Percentiles rank a stretch among this genome's conserved stretches.
Evolutionary conservation across 37 sponge, comb jelly and placozoan genomes (phyloP).

Genomic region (Cliona cf. orientalis): DNA sequence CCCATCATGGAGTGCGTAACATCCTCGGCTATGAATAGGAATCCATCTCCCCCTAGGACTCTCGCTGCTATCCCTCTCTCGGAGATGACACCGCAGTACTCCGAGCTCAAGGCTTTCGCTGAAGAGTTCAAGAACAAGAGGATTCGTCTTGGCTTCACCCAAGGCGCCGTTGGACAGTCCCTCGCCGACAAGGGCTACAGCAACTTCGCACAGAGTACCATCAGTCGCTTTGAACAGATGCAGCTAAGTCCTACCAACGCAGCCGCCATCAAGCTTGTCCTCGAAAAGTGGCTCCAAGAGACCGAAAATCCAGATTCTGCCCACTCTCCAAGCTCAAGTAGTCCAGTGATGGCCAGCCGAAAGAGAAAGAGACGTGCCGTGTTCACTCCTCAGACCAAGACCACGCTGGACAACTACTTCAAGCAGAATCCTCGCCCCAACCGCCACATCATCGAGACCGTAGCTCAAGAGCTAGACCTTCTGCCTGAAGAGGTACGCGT

Average conservation of each 20-base stretch:
- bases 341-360: slow-evolving; percentile 32
- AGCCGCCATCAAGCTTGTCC: slow-evolving; percentile 74
- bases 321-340: not conserved
- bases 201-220: slow-evolving; percentile 92
- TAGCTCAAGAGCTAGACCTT: slow-evolving; percentile 75
- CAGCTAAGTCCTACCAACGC: slow-evolving; percentile 86
- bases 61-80: slow-evolving; percentile 55
- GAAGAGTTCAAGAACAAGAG: slow-evolving; percentile 78
- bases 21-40: not conserved
- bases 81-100: slow-evolving; percentile 52
- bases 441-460: slow-evolving; percentile 65
- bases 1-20: not conserved
- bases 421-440: slow-evolving; percentile 72
- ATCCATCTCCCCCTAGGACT: slow-evolving; percentile 6
- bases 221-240: slow-evolving; percentile 88
- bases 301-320: slow-evolving; percentile 56
- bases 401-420: slow-evolving; percentile 69
- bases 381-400: slow-evolving; percentile 68
- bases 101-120: slow-evolving; percentile 79
- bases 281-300: slow-evolving; percentile 75
- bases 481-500: slow-evolving; percentile 91
- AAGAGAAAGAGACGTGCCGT: slow-evolving; percentile 89
- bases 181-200: slow-evolving; percentile 80
- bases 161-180: slow-evolving; percentile 81
- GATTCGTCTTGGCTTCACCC: slow-evolving; percentile 82